phyloP scores from a whole-genome alignment of 2,113 vertebrate genomes.

The Montifringilla adamsi region DNA sequence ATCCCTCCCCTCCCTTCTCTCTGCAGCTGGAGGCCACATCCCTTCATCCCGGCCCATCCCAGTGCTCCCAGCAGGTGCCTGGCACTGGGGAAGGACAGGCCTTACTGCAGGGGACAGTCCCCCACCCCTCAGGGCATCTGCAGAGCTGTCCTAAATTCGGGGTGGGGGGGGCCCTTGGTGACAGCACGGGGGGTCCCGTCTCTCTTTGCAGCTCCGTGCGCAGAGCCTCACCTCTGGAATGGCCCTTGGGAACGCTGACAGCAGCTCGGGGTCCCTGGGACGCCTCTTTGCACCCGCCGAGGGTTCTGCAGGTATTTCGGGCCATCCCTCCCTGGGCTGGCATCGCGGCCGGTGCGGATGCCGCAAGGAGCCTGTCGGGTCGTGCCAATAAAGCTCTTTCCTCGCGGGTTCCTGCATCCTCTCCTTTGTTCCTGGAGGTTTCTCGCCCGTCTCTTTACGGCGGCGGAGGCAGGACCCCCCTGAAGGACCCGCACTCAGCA shows the following conservation, averaged over 20 bases:
- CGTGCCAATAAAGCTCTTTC: slow-evolving; percentile 64
- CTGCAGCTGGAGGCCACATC: slow-evolving; percentile 9
- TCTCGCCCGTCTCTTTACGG: neutral
- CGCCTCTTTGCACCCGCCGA: neutral
- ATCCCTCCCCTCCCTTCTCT: slow-evolving; percentile 5
- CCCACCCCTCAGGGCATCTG: neutral
- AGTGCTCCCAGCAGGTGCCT: neutral
- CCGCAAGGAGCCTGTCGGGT: neutral
- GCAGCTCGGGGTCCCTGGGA: neutral
- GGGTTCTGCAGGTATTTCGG: slow-evolving; percentile 41
- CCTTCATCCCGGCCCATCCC: neutral
- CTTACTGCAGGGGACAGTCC: neutral
- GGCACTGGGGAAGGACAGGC: neutral
- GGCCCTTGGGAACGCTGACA: neutral
- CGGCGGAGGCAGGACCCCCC: neutral
- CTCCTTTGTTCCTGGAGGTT: slow-evolving; percentile 48
- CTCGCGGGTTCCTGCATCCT: slow-evolving; percentile 40
- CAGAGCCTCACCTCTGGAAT: neutral
- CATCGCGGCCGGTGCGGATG: neutral
- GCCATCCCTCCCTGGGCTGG: neutral
- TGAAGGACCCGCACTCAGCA: neutral
- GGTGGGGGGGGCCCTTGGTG: neutral
- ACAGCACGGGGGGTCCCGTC: neutral
- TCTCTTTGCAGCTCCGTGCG: neutral
- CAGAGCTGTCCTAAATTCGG: neutral